Evolutionary conservation across 2,888 invertebrate species (phyloP).

Genomic region (Archips crataeganus): DNA sequence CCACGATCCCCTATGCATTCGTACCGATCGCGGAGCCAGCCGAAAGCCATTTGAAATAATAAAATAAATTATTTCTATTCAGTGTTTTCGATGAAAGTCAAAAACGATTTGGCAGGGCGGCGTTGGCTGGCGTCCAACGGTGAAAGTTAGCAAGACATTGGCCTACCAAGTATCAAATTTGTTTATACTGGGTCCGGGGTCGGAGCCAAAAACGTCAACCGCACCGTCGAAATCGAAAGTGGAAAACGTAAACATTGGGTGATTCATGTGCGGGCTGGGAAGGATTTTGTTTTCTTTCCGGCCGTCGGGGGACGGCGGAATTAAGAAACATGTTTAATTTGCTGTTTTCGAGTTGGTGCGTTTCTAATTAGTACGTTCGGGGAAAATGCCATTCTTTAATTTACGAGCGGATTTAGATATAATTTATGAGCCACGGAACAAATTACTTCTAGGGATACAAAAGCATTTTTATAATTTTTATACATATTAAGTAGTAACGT

Average conservation of each 20-base stretch:
- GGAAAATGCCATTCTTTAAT: conserved; percentile 2
- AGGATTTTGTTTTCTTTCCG: conserved; percentile 40
- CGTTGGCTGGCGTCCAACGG: conserved; percentile 76
- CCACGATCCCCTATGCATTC: conserved; percentile 15
- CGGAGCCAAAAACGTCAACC: conserved; percentile 63
- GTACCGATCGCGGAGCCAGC: conserved; percentile 49
- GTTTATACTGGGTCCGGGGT: conserved; percentile 66
- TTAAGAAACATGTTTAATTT: conserved; percentile 36
- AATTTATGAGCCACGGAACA: neutral
- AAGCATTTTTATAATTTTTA: neutral
- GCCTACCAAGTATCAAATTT: conserved; percentile 77
- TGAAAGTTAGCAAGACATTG: conserved; percentile 80
- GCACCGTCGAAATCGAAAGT: conserved; percentile 62
- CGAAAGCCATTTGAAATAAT: conserved; percentile 59
- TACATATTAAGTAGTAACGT: too few species aligned
- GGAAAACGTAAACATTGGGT: conserved; percentile 42
- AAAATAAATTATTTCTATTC: conserved; percentile 75
- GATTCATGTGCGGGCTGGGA: conserved; percentile 39
- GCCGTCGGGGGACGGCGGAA: conserved; percentile 19
- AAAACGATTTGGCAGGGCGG: conserved; percentile 68
- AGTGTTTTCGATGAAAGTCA: conserved; percentile 71
- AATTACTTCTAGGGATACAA: neutral
- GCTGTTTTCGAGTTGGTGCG: conserved; percentile 22
- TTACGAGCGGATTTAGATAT: neutral
- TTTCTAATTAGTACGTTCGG: conserved; percentile 23